Conservation (phyloP, 2,113 vertebrate species). For the Ptychochromis oligacanthus region DNA sequence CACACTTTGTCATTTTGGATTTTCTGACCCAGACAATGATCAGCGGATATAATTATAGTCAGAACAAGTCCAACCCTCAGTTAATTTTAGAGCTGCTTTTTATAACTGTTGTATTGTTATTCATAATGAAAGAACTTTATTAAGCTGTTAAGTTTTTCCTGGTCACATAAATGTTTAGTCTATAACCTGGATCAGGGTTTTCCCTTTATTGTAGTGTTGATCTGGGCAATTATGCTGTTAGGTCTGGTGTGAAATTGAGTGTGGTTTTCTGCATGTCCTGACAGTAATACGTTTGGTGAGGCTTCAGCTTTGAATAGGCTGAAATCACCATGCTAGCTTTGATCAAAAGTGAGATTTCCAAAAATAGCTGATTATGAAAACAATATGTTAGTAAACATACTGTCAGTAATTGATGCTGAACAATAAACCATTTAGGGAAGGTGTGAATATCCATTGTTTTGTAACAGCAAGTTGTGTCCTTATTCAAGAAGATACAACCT, state of each 20-base stretch:
- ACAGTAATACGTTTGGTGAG: background rate
- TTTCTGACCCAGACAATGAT: conserved; percentile 26
- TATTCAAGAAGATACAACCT: background rate
- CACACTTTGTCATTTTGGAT: conserved; percentile 17
- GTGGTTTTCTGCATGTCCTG: background rate
- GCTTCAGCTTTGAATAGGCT: background rate
- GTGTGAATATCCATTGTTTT: background rate
- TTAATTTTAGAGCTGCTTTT: conserved; percentile 9
- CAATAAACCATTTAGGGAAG: background rate
- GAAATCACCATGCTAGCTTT: background rate
- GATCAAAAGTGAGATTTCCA: conserved; percentile 8
- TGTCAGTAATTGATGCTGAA: too few species aligned
- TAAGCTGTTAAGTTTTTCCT: conserved; percentile 19
- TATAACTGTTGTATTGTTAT: conserved; percentile 9
- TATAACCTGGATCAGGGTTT: conserved; percentile 3
- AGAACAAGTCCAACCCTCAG: background rate
- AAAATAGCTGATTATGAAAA: background rate
- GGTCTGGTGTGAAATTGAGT: background rate
- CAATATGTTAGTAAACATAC: background rate
- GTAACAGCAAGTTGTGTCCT: background rate
- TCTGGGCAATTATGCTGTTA: background rate
- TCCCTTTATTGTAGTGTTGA: background rate
- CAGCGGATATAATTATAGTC: background rate
- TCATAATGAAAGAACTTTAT: conserved; percentile 14
- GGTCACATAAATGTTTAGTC: conserved; percentile 3